Percentiles rank a stretch among this genome's conserved stretches.
Evolutionary conservation across 2,888 invertebrate species (phyloP).

Genomic region (Megalurothrips usitatus): DNA sequence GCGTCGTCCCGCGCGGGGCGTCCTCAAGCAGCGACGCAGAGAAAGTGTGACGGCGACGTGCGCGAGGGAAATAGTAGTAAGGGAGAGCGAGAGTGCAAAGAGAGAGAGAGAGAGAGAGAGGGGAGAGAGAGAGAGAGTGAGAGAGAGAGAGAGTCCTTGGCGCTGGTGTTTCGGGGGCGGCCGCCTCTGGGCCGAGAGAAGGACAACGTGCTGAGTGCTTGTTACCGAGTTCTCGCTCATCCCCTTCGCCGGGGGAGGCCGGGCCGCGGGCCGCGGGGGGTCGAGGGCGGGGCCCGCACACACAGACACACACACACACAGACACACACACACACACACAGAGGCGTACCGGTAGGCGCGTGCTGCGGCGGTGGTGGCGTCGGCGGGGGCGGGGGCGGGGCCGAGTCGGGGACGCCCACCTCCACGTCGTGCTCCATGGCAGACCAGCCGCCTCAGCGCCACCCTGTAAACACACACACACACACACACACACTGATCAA

Average conservation of each 20-base stretch:
- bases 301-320: no score
- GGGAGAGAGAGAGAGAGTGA: neutral
- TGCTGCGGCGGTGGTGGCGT: neutral
- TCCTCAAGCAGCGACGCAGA: no score
- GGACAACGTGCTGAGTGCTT: neutral
- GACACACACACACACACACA: no score
- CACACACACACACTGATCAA: no score
- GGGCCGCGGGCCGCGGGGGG: no score
- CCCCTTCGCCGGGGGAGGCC: neutral
- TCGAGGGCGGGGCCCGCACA: no score
- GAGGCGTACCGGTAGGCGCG: no score
- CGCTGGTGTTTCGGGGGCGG: neutral
- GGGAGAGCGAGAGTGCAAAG: neutral
- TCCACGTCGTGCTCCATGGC: conserved; percentile 20
- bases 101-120: neutral
- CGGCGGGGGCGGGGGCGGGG: neutral
- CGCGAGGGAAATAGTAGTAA: no score
- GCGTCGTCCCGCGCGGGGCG: no score
- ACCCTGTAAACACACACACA: no score
- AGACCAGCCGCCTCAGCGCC: neutral
- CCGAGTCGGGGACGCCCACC: neutral
- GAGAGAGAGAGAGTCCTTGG: neutral
- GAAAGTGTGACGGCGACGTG: neutral
- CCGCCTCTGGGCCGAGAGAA: no score
- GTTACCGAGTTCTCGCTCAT: neutral